Evolutionary conservation across 2,888 invertebrate genomes (phyloP).

Genomic region (Latrodectus hesperus): DNA sequence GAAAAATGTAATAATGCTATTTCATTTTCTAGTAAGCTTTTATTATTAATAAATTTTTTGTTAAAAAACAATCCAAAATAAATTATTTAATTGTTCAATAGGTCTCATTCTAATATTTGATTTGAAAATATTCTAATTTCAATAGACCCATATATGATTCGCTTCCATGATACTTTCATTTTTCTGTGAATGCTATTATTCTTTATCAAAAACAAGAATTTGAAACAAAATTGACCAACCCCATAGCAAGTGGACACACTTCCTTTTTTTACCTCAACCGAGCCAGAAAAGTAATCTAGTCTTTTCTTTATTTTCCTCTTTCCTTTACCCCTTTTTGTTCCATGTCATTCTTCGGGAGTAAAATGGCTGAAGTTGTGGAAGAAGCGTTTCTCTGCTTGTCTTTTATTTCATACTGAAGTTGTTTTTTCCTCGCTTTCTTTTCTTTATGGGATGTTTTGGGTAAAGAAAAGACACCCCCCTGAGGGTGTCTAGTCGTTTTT

Average conservation of each 20-base stretch:
- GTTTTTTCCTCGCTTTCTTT: constrained; percentile 6
- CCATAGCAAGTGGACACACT: not conserved
- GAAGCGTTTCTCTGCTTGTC: constrained; percentile 16
- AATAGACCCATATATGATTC: too few relatives aligned
- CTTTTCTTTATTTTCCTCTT: constrained; percentile 1
- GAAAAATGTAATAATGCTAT: too few relatives aligned
- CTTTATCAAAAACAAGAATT: too few relatives aligned
- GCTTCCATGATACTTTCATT: too few relatives aligned
- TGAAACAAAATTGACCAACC: not conserved
- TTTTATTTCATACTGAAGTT: constrained; percentile 11
- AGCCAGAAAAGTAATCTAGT: constrained; percentile 1
- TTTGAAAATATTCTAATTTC: too few relatives aligned
- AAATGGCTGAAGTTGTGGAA: constrained; percentile 46
- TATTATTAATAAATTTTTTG: too few relatives aligned
- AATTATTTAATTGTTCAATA: too few relatives aligned
- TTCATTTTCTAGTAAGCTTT: too few relatives aligned
- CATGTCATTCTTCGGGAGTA: constrained; percentile 18
- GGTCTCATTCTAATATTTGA: too few relatives aligned
- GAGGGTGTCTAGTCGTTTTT: not conserved
- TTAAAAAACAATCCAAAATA: too few relatives aligned
- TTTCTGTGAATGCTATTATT: too few relatives aligned
- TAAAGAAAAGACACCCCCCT: not conserved
- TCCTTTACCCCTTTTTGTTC: constrained; percentile 19
- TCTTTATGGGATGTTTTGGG: constrained; percentile 3
- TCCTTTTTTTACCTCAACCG: not conserved